Evolutionary conservation across 2,113 vertebrate genomes (phyloP), one percentile per base, ranked within the genome.

Genomic region (Channa maculata): DNA sequence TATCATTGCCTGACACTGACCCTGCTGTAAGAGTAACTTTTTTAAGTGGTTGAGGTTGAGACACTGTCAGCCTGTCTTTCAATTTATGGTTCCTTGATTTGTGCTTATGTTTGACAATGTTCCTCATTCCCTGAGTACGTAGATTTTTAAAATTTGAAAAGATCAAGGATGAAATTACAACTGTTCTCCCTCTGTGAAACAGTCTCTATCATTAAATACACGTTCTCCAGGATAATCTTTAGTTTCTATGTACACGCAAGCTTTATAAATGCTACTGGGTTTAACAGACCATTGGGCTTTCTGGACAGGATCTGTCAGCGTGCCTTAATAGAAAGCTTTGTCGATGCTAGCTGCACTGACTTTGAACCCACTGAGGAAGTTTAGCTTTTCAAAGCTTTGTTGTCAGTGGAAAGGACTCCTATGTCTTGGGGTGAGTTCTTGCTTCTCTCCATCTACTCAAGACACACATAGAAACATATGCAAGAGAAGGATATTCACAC

Each of bases 1-100:
- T 66, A 53, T 8, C 34, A 15, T 61, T 34, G 41, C 43, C 44
- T 65, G 59, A 59, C 43, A 33, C 39, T 66, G 57, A 69, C 67
- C 58, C 58, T 60, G 58, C 71, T 82, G 79, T 59, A 67, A 75
- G 34, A 74, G 63, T 51, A 51, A 8, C 41, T 8, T 41, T 79
- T 84, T 77, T 75, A 76, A 76, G 66, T 65, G 75, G 67, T 60
- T 63, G 39, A 65, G 70, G 64, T 80, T 70, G 75, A 76, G 68
- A 13, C 43, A 58, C 59, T 73, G 79, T 60, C 68, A 15, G 53
- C 38, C 11, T 77, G 66, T 60, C 72, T 75, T 54, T 69, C 66
- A 55, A 53, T 77, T 53, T 75, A 50, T 73, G 64, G 75, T 37
- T 59, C 41, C 57, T 41, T 66, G 44, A n/a, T n/a, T n/a, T n/a